A percentile compares a stretch with the other conserved stretches of the same genome.
phyloP scores from a whole-genome alignment of 2,888 invertebrate genomes.

The Dryocosmus kuriphilus region DNA sequence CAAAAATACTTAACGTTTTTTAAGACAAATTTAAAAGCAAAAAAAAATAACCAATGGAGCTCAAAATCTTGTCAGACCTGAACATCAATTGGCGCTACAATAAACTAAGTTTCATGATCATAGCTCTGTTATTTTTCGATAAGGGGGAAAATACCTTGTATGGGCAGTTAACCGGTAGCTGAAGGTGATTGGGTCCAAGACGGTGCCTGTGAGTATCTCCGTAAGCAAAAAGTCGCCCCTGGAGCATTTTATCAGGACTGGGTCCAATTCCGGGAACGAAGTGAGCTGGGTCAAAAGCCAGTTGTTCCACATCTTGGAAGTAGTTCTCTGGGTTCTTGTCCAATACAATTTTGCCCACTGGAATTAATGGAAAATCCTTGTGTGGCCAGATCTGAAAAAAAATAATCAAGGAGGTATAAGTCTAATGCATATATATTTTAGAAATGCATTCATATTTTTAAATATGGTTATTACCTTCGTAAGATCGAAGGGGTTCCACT shows the following conservation, averaged over 20 bases:
- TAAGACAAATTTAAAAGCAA: no score
- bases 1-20: no score
- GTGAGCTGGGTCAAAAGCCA: conserved; percentile 94
- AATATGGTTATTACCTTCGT: conserved; percentile 83
- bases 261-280: conserved; percentile 95
- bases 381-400: conserved; percentile 88
- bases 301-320: conserved; percentile 95
- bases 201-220: conserved; percentile 95
- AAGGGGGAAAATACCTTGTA: conserved; percentile 80
- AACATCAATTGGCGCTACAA: no score
- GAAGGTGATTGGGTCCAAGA: conserved; percentile 94
- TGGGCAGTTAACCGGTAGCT: conserved; percentile 97
- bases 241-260: conserved; percentile 95
- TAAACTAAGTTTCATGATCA: no score
- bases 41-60: no score
- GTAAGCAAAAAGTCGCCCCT: conserved; percentile 92
- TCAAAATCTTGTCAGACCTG: no score
- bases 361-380: conserved; percentile 90
- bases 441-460: not conserved
- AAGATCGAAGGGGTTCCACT: conserved; percentile 95
- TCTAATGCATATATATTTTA: no score
- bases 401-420: not conserved
- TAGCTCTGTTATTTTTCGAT: no score
- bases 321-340: conserved; percentile 95
- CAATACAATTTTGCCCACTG: conserved; percentile 91